Conservation (phyloP, 2,113 vertebrate genomes). For the Callocephalon fimbriatum region DNA sequence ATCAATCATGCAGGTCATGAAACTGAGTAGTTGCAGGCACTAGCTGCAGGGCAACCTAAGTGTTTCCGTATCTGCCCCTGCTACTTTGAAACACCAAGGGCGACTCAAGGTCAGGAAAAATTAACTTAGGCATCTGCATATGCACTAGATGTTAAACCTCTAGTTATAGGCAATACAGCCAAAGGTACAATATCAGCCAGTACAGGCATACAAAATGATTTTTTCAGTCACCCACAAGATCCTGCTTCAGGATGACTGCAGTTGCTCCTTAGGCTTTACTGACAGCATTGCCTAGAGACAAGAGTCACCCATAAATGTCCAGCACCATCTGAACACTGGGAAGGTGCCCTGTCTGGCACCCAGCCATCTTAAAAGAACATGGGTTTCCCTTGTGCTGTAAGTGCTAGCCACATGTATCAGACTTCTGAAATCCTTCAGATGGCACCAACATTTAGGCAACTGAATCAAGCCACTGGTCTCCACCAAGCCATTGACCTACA, state of each 20-base stretch:
- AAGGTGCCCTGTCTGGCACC: background rate
- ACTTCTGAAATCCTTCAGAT: background rate
- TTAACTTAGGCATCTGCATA: background rate
- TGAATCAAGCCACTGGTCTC: background rate
- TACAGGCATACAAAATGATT: background rate
- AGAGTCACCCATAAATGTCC: background rate
- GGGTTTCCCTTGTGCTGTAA: background rate
- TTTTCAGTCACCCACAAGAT: background rate
- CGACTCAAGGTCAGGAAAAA: background rate
- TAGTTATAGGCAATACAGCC: background rate
- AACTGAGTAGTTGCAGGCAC: background rate
- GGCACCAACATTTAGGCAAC: background rate
- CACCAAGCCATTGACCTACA: background rate
- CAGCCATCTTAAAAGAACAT: background rate
- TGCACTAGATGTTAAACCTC: background rate
- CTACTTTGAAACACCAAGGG: background rate
- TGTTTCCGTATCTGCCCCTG: background rate
- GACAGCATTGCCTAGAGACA: background rate
- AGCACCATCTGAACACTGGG: background rate
- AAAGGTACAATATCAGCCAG: background rate
- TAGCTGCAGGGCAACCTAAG: background rate
- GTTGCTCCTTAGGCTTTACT: background rate
- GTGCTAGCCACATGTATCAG: background rate
- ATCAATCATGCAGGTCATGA: background rate
- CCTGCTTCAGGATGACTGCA: background rate